A percentile compares a stretch with the other conserved stretches of the same genome.
phyloP scores from a whole-genome alignment of 2,888 invertebrate species.

The Onthophagus sagittarius region DNA sequence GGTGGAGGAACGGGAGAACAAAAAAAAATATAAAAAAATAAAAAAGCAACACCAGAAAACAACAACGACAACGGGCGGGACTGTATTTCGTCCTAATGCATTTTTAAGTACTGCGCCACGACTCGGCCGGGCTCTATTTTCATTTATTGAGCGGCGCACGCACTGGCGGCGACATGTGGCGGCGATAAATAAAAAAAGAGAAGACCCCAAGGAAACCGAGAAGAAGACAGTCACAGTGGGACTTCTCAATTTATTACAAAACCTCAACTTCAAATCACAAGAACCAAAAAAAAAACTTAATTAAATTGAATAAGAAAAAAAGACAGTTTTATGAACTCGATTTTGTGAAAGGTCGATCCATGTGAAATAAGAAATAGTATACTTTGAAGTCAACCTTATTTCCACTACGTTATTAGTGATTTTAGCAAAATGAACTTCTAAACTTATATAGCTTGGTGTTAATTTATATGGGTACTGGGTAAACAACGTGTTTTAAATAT shows the following conservation, averaged over 20 bases:
- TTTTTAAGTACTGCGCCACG: conserved; percentile 13
- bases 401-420: too few relatives aligned
- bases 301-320: neutral
- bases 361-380: too few relatives aligned
- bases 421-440: too few relatives aligned
- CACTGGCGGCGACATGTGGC: conserved; percentile 7
- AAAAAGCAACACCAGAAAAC: neutral
- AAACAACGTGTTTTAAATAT: too few relatives aligned
- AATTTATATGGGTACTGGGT: too few relatives aligned
- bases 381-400: too few relatives aligned
- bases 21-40: neutral
- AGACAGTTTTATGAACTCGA: too few relatives aligned
- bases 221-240: neutral
- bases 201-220: neutral
- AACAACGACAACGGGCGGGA: neutral
- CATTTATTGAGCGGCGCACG: conserved; percentile 11
- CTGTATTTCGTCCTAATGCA: conserved; percentile 11
- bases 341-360: too few relatives aligned
- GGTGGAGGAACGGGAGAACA: neutral
- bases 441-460: too few relatives aligned
- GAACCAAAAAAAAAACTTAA: neutral
- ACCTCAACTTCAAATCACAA: neutral
- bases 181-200: conserved; percentile 7
- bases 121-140: conserved; percentile 3
- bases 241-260: neutral